Evolutionary conservation across 2,888 invertebrate species (phyloP), one percentile per base, ranked within the genome.

Genomic region (Synanthedon formicaeformis): DNA sequence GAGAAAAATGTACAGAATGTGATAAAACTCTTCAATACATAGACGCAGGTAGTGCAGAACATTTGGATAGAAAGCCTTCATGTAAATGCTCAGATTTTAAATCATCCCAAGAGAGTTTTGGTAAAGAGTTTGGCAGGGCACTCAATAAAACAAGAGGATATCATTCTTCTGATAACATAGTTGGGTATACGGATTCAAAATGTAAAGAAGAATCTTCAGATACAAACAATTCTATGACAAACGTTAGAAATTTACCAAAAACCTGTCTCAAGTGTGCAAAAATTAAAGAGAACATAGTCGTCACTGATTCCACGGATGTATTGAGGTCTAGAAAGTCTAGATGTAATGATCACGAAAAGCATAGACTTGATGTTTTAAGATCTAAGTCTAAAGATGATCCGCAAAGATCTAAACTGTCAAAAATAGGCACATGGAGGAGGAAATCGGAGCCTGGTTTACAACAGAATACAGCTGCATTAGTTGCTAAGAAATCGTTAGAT

Each of bases 361-460:
- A 67, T 18, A 82, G 71, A 64, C 61, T 65, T 27, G 90, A 90
- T 58, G 80, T 86, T 5, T 68, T 79, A n/a, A 70, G 88, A 52
- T 88, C 88, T 0, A 87, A 87, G 62, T 88, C 87, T 3, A 87
- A 81, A 66, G 88, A 88, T 67, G 74, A 90, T 74, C 81, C 88
- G 56, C 73, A 89, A 68, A 65, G 88, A 64, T 79, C 81, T 1
- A 87, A 79, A 56, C 60, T 87, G 48, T 82, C 85, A 13, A 87
- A 83, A 74, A 90, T 92, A 62, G 90, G 91, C 8, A 91, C 89
- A 54, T 92, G 92, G 92, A 81, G 93, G 64, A 76, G 93, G 59
- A 93, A 92, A 71, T 93, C 93, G 12, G 93, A 93, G 72, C 93
- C 93, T 1, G 91, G 91, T n/a, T 73, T 90, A 52, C 85, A 81